A percentile compares a stretch with the other conserved stretches of the same genome.
These are phyloP conservation scores for Semaprochilodus insignis DNA, from an alignment of 2,797 vertebrate species.

Conservation along the genomic window DNA sequence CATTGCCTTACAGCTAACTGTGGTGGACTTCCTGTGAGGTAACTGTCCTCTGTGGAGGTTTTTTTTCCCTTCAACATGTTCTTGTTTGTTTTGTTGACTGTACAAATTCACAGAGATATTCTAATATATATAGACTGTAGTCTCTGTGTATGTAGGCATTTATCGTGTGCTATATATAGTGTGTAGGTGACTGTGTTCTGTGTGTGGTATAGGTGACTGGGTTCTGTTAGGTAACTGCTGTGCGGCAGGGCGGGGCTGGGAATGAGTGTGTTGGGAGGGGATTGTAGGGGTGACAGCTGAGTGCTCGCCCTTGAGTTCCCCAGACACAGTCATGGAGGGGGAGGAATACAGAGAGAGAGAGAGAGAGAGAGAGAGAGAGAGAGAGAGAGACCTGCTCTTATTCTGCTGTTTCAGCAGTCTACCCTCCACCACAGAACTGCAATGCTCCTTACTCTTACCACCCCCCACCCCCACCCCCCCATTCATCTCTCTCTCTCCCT, in stretches of 20 bases:
- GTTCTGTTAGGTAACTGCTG: constrained; percentile 49
- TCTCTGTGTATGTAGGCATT: constrained; percentile 12
- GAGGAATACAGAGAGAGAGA: constrained; percentile 28
- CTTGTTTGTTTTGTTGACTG: background rate
- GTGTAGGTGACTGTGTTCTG: constrained; percentile 43
- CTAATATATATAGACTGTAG: background rate
- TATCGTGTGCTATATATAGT: constrained; percentile 27
- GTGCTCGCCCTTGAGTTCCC: constrained; percentile 83
- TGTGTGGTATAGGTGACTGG: constrained; percentile 47
- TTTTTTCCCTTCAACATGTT: background rate
- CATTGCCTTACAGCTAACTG: background rate
- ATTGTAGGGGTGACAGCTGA: constrained; percentile 73
- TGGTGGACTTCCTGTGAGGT: background rate
- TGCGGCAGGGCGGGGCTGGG: constrained; percentile 43
- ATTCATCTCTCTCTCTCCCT: constrained; percentile 57
- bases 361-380: constrained; percentile 52
- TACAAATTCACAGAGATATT: background rate
- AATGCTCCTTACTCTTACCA: constrained; percentile 24
- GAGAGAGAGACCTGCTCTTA: constrained; percentile 63
- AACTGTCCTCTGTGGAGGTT: background rate
- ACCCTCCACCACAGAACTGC: constrained; percentile 57
- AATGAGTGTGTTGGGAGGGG: constrained; percentile 45
- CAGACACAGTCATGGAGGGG: constrained; percentile 69
- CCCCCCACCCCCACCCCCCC: constrained; percentile 35
- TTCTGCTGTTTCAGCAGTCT: constrained; percentile 85